These are phyloP conservation scores for Mythimna pallens DNA, from an alignment of 2,888 invertebrate genomes.

Conservation along the genomic window DNA sequence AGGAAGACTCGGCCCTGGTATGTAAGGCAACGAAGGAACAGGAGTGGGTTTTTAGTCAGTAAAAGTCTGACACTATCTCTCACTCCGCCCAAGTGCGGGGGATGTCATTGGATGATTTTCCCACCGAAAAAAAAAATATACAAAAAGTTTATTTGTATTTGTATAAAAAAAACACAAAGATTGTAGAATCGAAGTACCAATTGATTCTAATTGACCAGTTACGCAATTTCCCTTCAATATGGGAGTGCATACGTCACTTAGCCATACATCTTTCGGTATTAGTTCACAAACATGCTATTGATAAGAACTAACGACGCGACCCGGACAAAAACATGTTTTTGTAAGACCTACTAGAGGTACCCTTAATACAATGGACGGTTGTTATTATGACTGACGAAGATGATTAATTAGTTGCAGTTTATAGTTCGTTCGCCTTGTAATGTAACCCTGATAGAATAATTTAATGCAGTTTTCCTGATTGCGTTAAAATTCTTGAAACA, in stretches of 20 bases:
- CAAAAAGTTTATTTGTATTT: too few species aligned
- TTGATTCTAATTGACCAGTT: too few species aligned
- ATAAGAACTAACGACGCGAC: constrained; percentile 17
- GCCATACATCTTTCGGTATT: constrained; percentile 14
- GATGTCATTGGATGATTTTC: too few species aligned
- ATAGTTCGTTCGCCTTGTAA: constrained; percentile 44
- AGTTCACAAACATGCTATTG: constrained; percentile 24
- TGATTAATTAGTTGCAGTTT: constrained; percentile 11
- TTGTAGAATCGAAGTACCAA: too few species aligned
- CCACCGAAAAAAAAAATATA: too few species aligned
- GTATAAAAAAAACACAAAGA: too few species aligned
- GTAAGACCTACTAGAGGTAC: not conserved
- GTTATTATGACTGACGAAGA: constrained; percentile 15
- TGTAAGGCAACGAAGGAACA: too few species aligned
- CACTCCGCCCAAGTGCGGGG: too few species aligned
- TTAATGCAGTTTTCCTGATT: constrained; percentile 31
- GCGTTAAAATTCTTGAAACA: constrained; percentile 12
- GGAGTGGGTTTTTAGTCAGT: too few species aligned
- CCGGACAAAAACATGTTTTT: constrained; percentile 47
- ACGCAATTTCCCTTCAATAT: too few species aligned
- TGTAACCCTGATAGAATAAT: constrained; percentile 42
- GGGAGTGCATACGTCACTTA: constrained; percentile 15
- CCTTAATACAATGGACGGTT: constrained; percentile 10
- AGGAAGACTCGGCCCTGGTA: too few species aligned
- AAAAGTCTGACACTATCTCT: too few species aligned